Base-by-base conservation (phyloP, 2,797 vertebrate species). In the Falco cherrug region DNA sequence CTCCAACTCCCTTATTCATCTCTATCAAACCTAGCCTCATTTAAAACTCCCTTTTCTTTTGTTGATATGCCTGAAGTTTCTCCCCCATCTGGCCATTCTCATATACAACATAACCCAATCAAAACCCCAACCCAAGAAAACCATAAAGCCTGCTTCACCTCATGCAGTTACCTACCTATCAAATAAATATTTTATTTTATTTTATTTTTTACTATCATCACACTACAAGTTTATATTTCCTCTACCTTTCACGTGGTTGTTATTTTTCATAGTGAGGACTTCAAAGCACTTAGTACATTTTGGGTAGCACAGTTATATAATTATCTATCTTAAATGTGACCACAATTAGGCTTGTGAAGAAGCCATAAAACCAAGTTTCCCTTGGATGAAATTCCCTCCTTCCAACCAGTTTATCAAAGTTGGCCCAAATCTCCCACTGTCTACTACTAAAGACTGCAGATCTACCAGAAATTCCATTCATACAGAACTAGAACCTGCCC, bases 401-500 rank as follows among this genome's bases (percentile, higher is more conserved):
- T 84, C 37, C 68, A 78, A 70, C 3, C 16, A 71, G 29, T 77
- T 79, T 74, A 85, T 61, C 79, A 77, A 68, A 91, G 35, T 9
- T 48, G 19, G 65, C 69, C 57, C 84, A 78, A 69, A 90, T 69
- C 63, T 78, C 65, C 33, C 28, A 43, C 61, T 83, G 56, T 73
- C 84, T 77, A 11, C 84, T 94, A 57, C 47, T 91, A 43, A 84
- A 89, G 83, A 51, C 19, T 4, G 29, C 37, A 81, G 39, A 95
- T 93, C 85, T 81, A 84, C 85, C 79, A 91, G 71, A 92, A 59
- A 33, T 95, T 96, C 84, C 64, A 90, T 80, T 87, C 82, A 94
- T 47, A 81, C 77, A 91, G 57, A 97, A 97, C 95, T 76, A 91
- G 81, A 97, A 93, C 48, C 35, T 88, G 65, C 48, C 83, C 87